These are phyloP conservation scores for Drosophila nr. fundita DNA, from an alignment of 2,888 invertebrate genomes.

Conservation along the genomic window DNA sequence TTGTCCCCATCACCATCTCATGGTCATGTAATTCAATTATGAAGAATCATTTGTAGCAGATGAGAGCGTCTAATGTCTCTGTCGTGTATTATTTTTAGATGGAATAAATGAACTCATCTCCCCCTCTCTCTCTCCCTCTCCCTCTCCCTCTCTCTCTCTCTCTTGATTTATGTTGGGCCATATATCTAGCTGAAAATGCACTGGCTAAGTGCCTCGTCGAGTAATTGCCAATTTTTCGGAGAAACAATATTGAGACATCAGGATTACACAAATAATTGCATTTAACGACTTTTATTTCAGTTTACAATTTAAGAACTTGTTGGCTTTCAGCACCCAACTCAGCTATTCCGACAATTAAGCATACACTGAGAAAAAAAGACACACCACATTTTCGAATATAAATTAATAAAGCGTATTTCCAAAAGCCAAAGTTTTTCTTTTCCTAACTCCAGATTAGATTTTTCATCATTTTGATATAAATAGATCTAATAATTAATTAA, in stretches of 20 bases:
- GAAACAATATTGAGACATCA: constrained; percentile 57
- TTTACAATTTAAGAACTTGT: constrained; percentile 21
- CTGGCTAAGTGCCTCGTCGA: constrained; percentile 26
- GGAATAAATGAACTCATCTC: constrained; percentile 5
- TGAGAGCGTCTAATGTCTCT: constrained; percentile 63
- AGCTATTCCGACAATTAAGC: constrained; percentile 43
- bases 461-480: not conserved
- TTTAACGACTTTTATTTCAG: constrained; percentile 42
- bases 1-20: constrained; percentile 49
- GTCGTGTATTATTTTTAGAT: constrained; percentile 57
- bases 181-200: constrained; percentile 29
- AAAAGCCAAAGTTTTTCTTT: not conserved
- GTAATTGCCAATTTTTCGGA: constrained; percentile 51
- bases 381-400: no score
- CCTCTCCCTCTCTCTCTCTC: not conserved
- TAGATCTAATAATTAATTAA: not conserved
- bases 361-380: not conserved
- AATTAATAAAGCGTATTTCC: not conserved
- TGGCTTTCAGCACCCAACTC: constrained; percentile 3
- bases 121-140: not conserved
- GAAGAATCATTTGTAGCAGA: constrained; percentile 75
- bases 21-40: constrained; percentile 77
- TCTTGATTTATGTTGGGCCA: constrained; percentile 47
- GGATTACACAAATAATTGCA: constrained; percentile 34
- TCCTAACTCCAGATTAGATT: not conserved